Evolutionary conservation across 2,888 invertebrate genomes (phyloP).

Genomic region (Hyppa rectilinea): DNA sequence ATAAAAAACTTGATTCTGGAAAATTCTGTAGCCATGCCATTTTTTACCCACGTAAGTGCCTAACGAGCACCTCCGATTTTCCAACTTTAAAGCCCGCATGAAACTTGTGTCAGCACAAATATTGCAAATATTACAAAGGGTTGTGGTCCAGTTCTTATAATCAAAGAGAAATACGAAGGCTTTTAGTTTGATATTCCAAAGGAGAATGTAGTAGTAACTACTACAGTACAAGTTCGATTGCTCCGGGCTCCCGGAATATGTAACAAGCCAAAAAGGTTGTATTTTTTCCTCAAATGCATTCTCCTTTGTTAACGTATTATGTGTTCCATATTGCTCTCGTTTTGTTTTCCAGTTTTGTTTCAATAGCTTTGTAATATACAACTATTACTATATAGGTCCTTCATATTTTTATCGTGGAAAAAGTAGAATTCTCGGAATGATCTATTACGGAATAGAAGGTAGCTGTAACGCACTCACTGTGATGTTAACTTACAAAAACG

Average conservation of each 20-base stretch:
- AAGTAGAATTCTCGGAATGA: background rate
- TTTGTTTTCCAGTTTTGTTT: background rate
- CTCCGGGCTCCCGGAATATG: slow-evolving; percentile 52
- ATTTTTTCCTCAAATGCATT: slow-evolving; percentile 19
- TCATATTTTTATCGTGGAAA: background rate
- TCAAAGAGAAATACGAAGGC: slow-evolving; percentile 34
- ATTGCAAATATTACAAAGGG: slow-evolving; percentile 46
- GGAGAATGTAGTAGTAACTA: slow-evolving; percentile 55
- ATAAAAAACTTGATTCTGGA: background rate
- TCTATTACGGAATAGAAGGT: background rate
- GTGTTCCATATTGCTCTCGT: background rate
- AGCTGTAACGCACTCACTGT: background rate
- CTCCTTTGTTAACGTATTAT: slow-evolving; percentile 21
- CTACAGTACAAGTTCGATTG: slow-evolving; percentile 52
- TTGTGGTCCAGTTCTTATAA: slow-evolving; percentile 33
- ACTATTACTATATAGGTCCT: no score
- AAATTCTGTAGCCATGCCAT: slow-evolving; percentile 2
- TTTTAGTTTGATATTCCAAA: slow-evolving; percentile 57
- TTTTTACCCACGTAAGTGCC: background rate
- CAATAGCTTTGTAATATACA: background rate
- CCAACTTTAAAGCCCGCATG: slow-evolving; percentile 47
- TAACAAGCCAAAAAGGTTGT: slow-evolving; percentile 32
- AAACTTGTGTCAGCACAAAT: slow-evolving; percentile 56
- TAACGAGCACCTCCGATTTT: slow-evolving; percentile 27
- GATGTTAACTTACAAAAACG: background rate